Evolutionary conservation across 2,797 vertebrate species (phyloP), one percentile per base, ranked within the genome.

Genomic region (Notoglanidium macrostoma): DNA sequence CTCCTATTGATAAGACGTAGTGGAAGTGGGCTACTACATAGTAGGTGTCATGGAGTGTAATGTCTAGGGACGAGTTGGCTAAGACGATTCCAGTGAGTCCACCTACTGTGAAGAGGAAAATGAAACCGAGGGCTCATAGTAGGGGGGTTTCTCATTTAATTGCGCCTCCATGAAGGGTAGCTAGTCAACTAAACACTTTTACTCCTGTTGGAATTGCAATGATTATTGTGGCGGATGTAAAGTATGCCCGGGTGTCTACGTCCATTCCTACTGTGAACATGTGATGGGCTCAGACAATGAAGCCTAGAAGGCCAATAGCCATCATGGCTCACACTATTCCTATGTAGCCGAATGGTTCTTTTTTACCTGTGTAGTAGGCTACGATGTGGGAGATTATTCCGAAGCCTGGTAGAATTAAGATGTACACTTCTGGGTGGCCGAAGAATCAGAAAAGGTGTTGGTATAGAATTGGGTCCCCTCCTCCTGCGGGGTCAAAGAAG

Each of bases 121-220:
- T 94, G 0, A 95, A 96, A 0, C 93, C 93, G 0, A 94, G 0
- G 0, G 91, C 92, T 0, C 93, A 95, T 0, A 94, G 10, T 0
- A 93, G 14, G 0, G 93, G 91, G 0, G 93, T 87, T 0, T 93
- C 88, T 81, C 94, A 95, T 89, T 93, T 95, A 0, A 94, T 93
- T 0, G 76, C 8, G 0, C 93, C 93, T 0, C 95, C 90, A 0
- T 95, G 88, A 0, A 93, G 54, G 0, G 92, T 93, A 0, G 94
- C 93, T 0, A 93, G 5, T 88, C 94, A 95, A 5, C 93, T 95
- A 0, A 95, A 94, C 0, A 96, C 92, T 87, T 95, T 94, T 0
- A 95, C 91, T 0, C 93, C 92, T 0, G 91, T 94, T 0, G 93
- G 93, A 0, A 94, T 94, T 0, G 92, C 91, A 0, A 95, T 94